phyloP scores from a whole-genome alignment of 1,140 invertebrate genomes.

The Adoxophyes honmai region DNA sequence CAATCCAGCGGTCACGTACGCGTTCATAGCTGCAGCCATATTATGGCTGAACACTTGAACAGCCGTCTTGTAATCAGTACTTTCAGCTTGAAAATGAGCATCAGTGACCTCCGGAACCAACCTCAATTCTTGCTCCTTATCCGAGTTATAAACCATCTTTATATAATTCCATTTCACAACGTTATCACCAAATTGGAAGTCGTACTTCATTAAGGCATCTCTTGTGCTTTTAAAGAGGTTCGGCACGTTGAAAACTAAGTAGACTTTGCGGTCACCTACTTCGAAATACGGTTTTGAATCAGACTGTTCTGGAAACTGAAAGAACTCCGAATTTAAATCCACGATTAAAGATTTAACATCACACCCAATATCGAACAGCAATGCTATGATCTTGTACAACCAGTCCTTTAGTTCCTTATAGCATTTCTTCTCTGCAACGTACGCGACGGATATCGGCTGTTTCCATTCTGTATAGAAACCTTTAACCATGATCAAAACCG shows the following conservation, averaged over 20 bases:
- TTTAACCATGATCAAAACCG: neutral
- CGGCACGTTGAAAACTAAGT: neutral
- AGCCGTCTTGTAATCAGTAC: neutral
- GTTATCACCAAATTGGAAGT: neutral
- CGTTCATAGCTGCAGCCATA: neutral
- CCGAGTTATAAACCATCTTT: neutral
- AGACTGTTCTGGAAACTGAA: neutral
- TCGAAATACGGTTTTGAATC: neutral
- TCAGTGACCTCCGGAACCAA: neutral
- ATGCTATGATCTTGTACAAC: neutral
- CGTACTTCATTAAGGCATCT: neutral
- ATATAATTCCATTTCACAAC: neutral
- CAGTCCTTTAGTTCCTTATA: neutral
- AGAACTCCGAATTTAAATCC: neutral
- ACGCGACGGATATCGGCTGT: neutral
- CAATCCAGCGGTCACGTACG: neutral
- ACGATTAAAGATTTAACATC: neutral
- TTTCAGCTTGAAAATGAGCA: neutral
- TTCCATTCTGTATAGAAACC: neutral
- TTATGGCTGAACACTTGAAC: neutral
- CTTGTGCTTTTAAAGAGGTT: neutral
- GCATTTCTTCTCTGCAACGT: neutral
- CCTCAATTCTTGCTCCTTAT: neutral
- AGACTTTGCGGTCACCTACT: neutral
- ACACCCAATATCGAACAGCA: neutral